Evolutionary conservation across 2,113 vertebrate genomes (phyloP), one percentile per base, ranked within the genome.

Genomic region (Amphiprion ocellaris): DNA sequence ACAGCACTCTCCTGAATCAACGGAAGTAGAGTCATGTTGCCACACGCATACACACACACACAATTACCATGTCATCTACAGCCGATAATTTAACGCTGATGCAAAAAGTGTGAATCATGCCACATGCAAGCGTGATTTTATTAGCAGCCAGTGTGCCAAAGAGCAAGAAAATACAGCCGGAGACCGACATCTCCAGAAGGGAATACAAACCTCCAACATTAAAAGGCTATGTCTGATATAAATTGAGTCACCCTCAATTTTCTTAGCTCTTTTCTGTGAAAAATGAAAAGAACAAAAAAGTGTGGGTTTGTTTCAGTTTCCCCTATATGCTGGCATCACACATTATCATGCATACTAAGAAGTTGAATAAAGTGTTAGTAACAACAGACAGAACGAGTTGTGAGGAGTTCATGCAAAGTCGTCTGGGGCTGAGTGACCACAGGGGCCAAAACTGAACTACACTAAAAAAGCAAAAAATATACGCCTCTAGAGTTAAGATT

Each of bases 181-280:
- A 87, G 84, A 92, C 66, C 0, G 65, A 86, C 69, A 39, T 86
- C 93, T 95, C 95, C 94, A 90, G 84, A 95, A 92, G 93, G 94
- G 92, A 21, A 97, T 98, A 98, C 97, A 96, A 97, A 99, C 98
- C 98, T 99, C 98, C 96, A 99, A 97, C 98, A 99, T 99, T 96
- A 99, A 97, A 95, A 96, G 96, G 96, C 98, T 99, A 98, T 99
- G 98, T 94, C 98, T 99, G 95, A 98, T 95, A 97, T 99, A 99
- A 96, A 99, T 99, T 95, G 96, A 98, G 96, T 99, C 98, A 95
- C 96, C 97, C 96, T 98, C 97, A 96, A 96, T 96, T 95, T 94
- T 98, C 96, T 97, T 98, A 95, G 96, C 94, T 96, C 96, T 99
- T 95, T 96, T 99, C 97, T 98, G 97, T 97, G 95, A 96, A 96